A percentile compares a stretch with the other conserved stretches of the same genome.
Conservation (phyloP, 2,113 vertebrate species). For the Puntigrus tetrazona region DNA sequence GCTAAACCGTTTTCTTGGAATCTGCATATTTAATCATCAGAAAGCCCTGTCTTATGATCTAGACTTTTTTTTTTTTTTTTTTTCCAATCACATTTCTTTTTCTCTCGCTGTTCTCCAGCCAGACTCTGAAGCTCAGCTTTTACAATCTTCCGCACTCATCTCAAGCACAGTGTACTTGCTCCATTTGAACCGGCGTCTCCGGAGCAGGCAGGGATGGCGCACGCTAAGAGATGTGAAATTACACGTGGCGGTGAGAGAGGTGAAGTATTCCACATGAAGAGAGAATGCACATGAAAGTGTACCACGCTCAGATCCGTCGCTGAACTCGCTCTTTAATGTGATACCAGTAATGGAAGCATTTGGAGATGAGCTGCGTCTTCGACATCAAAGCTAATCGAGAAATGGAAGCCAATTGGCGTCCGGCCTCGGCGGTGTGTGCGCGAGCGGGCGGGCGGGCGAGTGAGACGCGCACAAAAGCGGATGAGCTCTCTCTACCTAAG, state of each 20-base stretch:
- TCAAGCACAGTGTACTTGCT: background rate
- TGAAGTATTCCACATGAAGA: slow-evolving; percentile 35
- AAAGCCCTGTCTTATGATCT: background rate
- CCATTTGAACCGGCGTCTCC: background rate
- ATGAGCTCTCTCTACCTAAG: slow-evolving; percentile 54
- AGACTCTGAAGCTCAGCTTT: slow-evolving; percentile 42
- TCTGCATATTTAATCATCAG: background rate
- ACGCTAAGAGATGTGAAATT: slow-evolving; percentile 51
- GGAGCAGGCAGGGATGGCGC: slow-evolving; percentile 6
- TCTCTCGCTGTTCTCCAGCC: slow-evolving; percentile 21
- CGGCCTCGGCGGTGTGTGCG: slow-evolving; percentile 35
- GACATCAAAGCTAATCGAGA: slow-evolving; percentile 51
- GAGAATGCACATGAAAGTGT: slow-evolving; percentile 49
- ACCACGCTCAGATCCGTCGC: slow-evolving; percentile 43
- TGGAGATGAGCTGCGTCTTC: slow-evolving; percentile 50
- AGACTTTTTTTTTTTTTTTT: background rate
- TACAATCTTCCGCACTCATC: slow-evolving; percentile 28
- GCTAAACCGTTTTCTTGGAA: background rate
- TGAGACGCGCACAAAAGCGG: slow-evolving; percentile 31
- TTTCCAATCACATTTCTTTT: background rate
- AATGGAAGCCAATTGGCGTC: slow-evolving; percentile 55
- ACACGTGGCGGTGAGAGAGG: slow-evolving; percentile 34
- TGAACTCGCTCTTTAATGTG: slow-evolving; percentile 53
- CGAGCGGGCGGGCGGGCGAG: background rate
- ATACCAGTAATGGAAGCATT: slow-evolving; percentile 58